A percentile compares a stretch with the other conserved stretches of the same genome.
Evolutionary conservation across 2,113 vertebrate species (phyloP).

Genomic region (Zosterops pallidus): DNA sequence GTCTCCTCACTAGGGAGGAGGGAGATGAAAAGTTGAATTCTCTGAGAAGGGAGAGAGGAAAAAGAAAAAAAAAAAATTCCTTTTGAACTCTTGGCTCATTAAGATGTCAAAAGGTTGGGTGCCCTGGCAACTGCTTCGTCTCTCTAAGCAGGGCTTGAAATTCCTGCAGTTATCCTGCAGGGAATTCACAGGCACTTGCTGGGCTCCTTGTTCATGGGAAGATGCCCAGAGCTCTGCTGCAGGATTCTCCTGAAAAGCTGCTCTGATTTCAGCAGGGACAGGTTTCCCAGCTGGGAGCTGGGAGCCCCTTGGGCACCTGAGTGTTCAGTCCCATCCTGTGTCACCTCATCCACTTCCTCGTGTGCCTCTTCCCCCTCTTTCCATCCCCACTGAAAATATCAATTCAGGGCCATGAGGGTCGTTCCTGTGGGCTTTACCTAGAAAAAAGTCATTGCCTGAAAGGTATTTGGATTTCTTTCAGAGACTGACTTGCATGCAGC

Average conservation of each 20-base stretch:
- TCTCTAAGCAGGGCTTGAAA: slow-evolving; percentile 19
- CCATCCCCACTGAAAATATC: not conserved
- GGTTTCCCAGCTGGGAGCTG: not conserved
- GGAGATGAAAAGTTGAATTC: slow-evolving; percentile 23
- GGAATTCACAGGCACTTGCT: not conserved
- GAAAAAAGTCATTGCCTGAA: not conserved
- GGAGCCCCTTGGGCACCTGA: not conserved
- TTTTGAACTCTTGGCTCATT: slow-evolving; percentile 48
- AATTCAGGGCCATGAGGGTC: fast-evolving
- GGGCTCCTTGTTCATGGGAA: not conserved
- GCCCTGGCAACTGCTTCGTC: slow-evolving; percentile 6
- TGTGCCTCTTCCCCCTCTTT: not conserved
- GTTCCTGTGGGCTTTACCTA: not conserved
- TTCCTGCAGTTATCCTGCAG: not conserved
- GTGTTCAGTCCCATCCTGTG: fast-evolving
- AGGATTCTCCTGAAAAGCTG: not conserved
- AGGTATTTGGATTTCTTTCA: not conserved
- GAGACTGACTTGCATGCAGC: not conserved
- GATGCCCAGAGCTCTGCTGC: not conserved
- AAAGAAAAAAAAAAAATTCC: not conserved
- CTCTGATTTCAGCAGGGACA: not conserved
- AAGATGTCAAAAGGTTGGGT: slow-evolving; percentile 56
- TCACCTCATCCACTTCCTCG: fast-evolving
- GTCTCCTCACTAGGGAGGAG: not conserved
- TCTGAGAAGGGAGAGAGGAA: not conserved